These are phyloP conservation scores for Tyto alba DNA, from an alignment of 2,113 vertebrate genomes.

Conservation along the genomic window DNA sequence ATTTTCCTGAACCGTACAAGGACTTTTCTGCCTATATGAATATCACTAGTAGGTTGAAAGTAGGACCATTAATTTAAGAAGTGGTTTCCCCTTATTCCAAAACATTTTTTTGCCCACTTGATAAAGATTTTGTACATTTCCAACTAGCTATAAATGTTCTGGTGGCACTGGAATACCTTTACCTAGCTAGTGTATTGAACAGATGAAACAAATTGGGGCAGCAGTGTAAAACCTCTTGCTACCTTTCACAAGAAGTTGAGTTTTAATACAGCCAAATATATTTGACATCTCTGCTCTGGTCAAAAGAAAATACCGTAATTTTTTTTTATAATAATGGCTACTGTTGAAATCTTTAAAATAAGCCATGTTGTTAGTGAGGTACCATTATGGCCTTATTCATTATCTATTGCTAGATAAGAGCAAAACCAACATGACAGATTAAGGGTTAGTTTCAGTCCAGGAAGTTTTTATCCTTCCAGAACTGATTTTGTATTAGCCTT, in stretches of 20 bases:
- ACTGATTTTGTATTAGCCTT: background rate
- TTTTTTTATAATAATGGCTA: background rate
- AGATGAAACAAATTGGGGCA: background rate
- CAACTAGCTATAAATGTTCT: background rate
- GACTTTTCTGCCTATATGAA: background rate
- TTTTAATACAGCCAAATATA: background rate
- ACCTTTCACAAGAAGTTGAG: background rate
- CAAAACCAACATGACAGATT: background rate
- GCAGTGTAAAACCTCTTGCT: accelerated
- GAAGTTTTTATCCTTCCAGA: background rate
- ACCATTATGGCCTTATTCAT: background rate
- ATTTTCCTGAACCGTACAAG: background rate
- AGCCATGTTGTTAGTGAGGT: background rate
- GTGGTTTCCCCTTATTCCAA: background rate
- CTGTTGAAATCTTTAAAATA: background rate
- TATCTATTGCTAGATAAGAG: background rate
- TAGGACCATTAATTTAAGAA: background rate
- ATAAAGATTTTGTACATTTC: background rate
- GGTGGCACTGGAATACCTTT: background rate
- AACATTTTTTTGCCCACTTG: background rate
- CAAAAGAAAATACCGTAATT: background rate
- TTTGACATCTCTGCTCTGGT: background rate
- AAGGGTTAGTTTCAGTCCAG: background rate
- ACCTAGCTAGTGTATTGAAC: background rate
- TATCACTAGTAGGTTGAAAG: background rate